A percentile compares a stretch with the other conserved stretches of the same genome.
Conservation (phyloP, 2,797 vertebrate species). For the Todus mexicanus region DNA sequence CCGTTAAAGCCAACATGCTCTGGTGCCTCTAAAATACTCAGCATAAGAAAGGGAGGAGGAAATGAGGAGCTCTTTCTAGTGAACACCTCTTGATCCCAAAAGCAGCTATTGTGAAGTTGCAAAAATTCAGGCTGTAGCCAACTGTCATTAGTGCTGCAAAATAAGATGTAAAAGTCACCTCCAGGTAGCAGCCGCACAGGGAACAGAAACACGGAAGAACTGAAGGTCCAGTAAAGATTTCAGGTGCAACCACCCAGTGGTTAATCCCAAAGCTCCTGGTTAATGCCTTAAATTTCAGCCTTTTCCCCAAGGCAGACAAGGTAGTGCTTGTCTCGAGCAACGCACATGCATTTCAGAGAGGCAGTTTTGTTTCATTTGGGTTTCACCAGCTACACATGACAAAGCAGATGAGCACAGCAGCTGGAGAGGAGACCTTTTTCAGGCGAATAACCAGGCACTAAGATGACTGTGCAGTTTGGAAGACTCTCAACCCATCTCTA, state of each 20-base stretch:
- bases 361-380: not conserved
- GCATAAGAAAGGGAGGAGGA: not conserved
- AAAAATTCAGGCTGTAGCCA: not conserved
- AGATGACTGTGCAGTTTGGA: not conserved
- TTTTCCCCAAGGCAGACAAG: not conserved
- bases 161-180: not conserved
- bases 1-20: not conserved
- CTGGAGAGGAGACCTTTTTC: not conserved
- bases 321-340: not conserved
- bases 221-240: not conserved
- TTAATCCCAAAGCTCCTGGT: not conserved
- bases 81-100: not conserved
- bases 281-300: not conserved
- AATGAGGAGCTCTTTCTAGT: not conserved
- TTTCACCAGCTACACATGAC: not conserved
- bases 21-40: not conserved
- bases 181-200: not conserved
- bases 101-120: not conserved
- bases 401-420: not conserved
- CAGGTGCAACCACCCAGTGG: not conserved
- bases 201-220: not conserved
- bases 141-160: not conserved
- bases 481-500: fast-evolving
- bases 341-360: not conserved
- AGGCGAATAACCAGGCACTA: not conserved